Evolutionary conservation across 2,888 invertebrate species (phyloP), one percentile per base, ranked within the genome.

Genomic region (Calliscelio sp.): DNA sequence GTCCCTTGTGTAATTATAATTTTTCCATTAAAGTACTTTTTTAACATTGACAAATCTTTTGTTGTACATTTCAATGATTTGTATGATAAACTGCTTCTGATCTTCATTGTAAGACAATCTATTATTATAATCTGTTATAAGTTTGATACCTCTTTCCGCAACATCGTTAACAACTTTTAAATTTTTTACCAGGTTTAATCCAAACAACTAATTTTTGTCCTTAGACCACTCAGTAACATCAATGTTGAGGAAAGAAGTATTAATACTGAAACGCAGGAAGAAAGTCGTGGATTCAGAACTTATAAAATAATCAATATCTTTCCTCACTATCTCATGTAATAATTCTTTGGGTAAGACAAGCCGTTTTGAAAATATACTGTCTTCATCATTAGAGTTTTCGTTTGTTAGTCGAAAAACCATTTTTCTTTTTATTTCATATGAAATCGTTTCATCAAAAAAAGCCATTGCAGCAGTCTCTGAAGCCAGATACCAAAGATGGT

Each of bases 401-500:
- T n/a, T n/a, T n/a, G n/a, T n/a, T n/a, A n/a, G n/a, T n/a, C n/a
- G n/a, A n/a, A 28, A 18, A 20, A 77, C 25, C 71, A 70, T 78
- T 53, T 78, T 65, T n/a, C 14, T n/a, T 44, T 75, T 53, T 20
- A 44, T 66, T 35, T 61, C 61, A 2, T 55, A 10, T 2, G 51
- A 14, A 4, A 51, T 16, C 4, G 22, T 51, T 22, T 51, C 24
- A 11, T 51, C 24, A 51, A 51, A 84, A 61, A 86, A 61, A 6
- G 73, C 71, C 71, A 81, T 71, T 4, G 59, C 81, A 38, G 38
- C 77, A 14, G 57, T 20, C 57, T 86, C 78, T 6, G 81, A 35
- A 32, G 38, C 53, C 46, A 77, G 59, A 14, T 86, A 86, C 82
- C 74, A 86, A 3, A 82, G 55, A 51, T 85, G 71, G 20, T 82